A percentile compares a stretch with the other conserved stretches of the same genome.
phyloP scores from a whole-genome alignment of 2,113 vertebrate species.

The Mobula hypostoma region DNA sequence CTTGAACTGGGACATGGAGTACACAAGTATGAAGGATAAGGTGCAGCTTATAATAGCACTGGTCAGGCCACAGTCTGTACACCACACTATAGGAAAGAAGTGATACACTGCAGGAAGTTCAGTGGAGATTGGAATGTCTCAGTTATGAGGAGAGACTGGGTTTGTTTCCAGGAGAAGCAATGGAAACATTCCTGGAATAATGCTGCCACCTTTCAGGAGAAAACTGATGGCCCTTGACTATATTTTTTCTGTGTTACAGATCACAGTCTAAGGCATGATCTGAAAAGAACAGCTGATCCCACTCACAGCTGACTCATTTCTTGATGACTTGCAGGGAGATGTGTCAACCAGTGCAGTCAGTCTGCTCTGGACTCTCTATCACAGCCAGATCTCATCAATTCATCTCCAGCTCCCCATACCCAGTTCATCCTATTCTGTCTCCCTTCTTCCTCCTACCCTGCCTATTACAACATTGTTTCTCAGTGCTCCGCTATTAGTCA shows the following conservation, averaged over 20 bases:
- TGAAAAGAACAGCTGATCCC: slow-evolving; percentile 23
- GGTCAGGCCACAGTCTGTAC: too few relatives aligned
- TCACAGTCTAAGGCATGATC: not conserved
- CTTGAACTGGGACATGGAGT: too few relatives aligned
- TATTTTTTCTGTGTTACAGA: not conserved
- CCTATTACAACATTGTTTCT: too few relatives aligned
- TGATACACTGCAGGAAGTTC: too few relatives aligned
- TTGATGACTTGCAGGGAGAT: not conserved
- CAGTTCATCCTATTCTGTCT: not conserved
- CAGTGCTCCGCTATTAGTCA: too few relatives aligned
- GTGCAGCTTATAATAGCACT: too few relatives aligned
- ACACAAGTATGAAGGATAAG: too few relatives aligned
- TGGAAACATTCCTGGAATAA: slow-evolving; percentile 12
- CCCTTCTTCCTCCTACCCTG: not conserved
- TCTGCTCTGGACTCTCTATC: not conserved
- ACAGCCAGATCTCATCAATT: not conserved
- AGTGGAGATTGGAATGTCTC: too few relatives aligned
- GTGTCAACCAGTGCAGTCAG: not conserved
- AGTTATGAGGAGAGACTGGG: too few relatives aligned
- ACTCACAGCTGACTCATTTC: not conserved
- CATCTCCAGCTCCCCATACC: not conserved
- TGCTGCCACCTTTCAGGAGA: not conserved
- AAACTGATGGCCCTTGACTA: not conserved
- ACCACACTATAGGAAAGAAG: too few relatives aligned
- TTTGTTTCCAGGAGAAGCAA: not conserved